Evolutionary conservation across 1,140 invertebrate genomes (phyloP).

Genomic region (Drosophila sproati): DNA sequence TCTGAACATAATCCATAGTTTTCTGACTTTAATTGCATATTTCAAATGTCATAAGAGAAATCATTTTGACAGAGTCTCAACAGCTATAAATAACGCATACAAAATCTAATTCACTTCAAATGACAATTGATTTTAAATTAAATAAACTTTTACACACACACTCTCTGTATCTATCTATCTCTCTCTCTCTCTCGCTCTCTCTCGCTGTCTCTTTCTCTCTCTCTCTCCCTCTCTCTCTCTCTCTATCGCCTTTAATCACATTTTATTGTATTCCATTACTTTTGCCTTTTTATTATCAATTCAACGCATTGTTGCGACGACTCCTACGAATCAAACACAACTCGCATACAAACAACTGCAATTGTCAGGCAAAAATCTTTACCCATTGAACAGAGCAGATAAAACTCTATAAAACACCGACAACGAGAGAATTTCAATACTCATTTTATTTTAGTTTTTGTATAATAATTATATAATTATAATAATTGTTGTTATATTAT

Average conservation of each 20-base stretch:
- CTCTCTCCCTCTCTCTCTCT: background rate
- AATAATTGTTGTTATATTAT: no score
- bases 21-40: background rate
- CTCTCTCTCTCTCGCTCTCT: no score
- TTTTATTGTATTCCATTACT: conserved; percentile 1
- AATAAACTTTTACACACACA: background rate
- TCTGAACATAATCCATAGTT: no score
- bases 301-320: conserved; percentile 1
- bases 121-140: conserved; percentile 3
- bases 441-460: background rate
- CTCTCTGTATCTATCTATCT: no score
- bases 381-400: background rate
- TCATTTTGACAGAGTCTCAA: background rate
- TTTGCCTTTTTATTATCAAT: background rate
- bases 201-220: no score
- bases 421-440: conserved; percentile 1
- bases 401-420: conserved; percentile 7
- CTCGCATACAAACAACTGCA: background rate
- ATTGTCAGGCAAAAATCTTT: background rate
- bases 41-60: background rate
- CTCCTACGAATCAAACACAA: background rate
- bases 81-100: background rate
- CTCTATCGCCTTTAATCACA: conserved; percentile 9
- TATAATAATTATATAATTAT: no score
- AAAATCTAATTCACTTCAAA: background rate